Evolutionary conservation across 2,113 vertebrate genomes (phyloP), one percentile per base, ranked within the genome.

Genomic region (Diphyllodes magnificus): DNA sequence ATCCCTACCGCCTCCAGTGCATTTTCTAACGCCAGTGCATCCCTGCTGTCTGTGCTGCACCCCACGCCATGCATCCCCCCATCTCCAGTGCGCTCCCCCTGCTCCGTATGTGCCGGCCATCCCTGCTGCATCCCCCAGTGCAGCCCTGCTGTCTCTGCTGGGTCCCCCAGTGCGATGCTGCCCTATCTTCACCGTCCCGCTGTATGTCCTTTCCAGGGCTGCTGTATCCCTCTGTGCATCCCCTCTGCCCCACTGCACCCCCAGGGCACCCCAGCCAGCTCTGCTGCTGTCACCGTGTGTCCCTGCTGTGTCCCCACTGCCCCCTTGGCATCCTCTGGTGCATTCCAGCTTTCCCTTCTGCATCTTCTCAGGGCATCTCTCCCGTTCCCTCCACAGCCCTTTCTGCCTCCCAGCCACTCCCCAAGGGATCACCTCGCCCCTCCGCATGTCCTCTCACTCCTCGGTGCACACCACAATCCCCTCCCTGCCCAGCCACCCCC

Each of bases 41-140:
- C 51, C 71, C 68, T 72, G 59, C 42, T 69, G 27, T 49, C 20
- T 64, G 37, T 70, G 51, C 50, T 91, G 80, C 57, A 27, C 11
- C 35, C 22, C 31, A 12, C 0, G 2, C 35, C 27, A 16, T 54
- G 57, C 53, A 45, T 39, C 9, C 17, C 24, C 11, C 51, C 42
- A 17, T 53, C 16, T 47, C 79, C 37, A 25, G 63, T 19, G 49
- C 83, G 30, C 64, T 35, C 9, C 21, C 50, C 35, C 14, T 15
- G 53, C 45, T 82, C 53, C 0, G 11, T 47, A n/a, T 11, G 1
- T 47, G 53, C 78, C 0, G 0, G 28, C 45, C 53, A 6, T n/a
- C 24, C 15, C 51, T 19, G 16, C 54, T 56, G 65, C 65, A 56
- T 51, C 27, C 47, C 75, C 50, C 71, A 10, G 45, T 6, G 72